Evolutionary conservation across 2,888 invertebrate species (phyloP), one percentile per base, ranked within the genome.

Genomic region (Trichopria drosophilae): DNA sequence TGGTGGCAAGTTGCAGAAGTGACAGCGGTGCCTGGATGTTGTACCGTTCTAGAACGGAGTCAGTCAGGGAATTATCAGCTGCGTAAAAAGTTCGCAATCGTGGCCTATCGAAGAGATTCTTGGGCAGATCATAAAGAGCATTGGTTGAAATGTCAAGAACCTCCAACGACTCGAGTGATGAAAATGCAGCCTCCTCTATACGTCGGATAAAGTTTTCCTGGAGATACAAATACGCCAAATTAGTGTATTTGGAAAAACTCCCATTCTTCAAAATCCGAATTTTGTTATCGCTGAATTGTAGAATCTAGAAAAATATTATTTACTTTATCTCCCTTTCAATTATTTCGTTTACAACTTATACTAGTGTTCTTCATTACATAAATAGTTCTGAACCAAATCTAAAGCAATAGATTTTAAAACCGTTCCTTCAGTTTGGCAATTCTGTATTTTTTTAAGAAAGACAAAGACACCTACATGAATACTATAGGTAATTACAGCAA

Each of bases 81-180:
- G 85, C 75, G 64, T 84, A 84, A 18, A 87, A 71, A 66, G 82
- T 85, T 43, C 84, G 77, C 50, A 87, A 67, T 1, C 79, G 77
- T 0, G 84, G 82, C 56, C 86, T 63, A 49, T 81, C 79, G 36
- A 86, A 79, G 10, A 82, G 69, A 3, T 73, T 73, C 29, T 73
- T 73, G 1, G 84, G 82, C 1, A 84, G 68, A 22, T 75, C 69
- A 34, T 76, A 63, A 37, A 82, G 75, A 1, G 79, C 80, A 64
- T 84, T 84, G 48, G 76, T 77, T 2, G 82, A 78, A 6, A 84
- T 75, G 59, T 84, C 83, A 44, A 84, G 65, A 1, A 79, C 79
- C 61, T 82, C 77, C 6, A 84, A 71, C 53, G 77, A 75, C 1
- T 76, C 73, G 3, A 83, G 76, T 1, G 76, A 69, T 1, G 71